These are phyloP conservation scores for Emmelina monodactyla DNA, from an alignment of 2,888 invertebrate species.

Conservation along the genomic window DNA sequence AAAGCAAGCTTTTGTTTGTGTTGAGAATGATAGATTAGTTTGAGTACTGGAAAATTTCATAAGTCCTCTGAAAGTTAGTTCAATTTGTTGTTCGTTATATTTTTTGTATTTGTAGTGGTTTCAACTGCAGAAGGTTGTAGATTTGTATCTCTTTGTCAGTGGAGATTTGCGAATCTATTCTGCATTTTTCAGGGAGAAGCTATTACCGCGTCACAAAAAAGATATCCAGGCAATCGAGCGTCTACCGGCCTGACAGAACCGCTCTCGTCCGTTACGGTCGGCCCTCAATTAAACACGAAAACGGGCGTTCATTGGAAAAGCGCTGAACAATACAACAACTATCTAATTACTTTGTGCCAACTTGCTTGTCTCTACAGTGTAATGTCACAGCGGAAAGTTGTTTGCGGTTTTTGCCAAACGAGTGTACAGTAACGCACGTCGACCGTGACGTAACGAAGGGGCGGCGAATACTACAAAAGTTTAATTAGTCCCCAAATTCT, in stretches of 20 bases:
- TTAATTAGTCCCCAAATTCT: not conserved
- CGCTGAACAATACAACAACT: slow-evolving; percentile 50
- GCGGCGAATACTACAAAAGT: not conserved
- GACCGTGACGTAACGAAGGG: not conserved
- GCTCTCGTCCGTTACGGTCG: slow-evolving; percentile 48
- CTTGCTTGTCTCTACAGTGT: slow-evolving; percentile 36
- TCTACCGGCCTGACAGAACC: slow-evolving; percentile 39
- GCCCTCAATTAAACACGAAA: slow-evolving; percentile 53
- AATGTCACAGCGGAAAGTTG: slow-evolving; percentile 39
- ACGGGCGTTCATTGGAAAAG: slow-evolving; percentile 45
- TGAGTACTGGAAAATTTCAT: no score
- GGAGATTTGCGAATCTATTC: no score
- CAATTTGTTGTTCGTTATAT: no score
- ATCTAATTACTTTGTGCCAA: slow-evolving; percentile 53
- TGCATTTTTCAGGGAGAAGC: no score
- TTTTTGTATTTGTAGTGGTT: no score
- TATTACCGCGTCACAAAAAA: no score
- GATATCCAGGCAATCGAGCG: slow-evolving; percentile 7
- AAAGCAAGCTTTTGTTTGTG: no score
- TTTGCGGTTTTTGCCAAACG: slow-evolving; percentile 46
- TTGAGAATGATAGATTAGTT: no score
- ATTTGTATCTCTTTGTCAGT: no score
- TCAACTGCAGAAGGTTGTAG: no score
- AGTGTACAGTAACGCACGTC: slow-evolving; percentile 8
- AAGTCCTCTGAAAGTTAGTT: no score